phyloP scores from a whole-genome alignment of 2,113 vertebrate genomes.

The pig (Sus scrofa) region T2T-Sscrofa CM000816.6:8310501-8311000 shows the following conservation, averaged over 20 bases:
- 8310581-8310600: not conserved
- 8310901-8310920: slow-evolving; percentile 82
- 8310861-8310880: not conserved
- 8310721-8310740: not conserved
- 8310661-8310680: not conserved
- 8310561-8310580: no score
- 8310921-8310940: slow-evolving; percentile 52
- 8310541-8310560: no score
- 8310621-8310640: not conserved
- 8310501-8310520: no score
- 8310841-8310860: slow-evolving; percentile 52
- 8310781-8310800: slow-evolving; percentile 66
- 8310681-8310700: not conserved
- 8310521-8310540: no score
- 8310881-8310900: not conserved
- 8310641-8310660: not conserved
- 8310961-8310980: slow-evolving; percentile 84
- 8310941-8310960: slow-evolving; percentile 66
- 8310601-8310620: not conserved
- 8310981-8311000: slow-evolving; percentile 85
- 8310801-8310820: slow-evolving; percentile 74
- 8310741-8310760: not conserved
- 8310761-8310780: not conserved
- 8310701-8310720: not conserved
- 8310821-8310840: slow-evolving; percentile 74